Percentiles rank a stretch among this genome's conserved stretches.
Conservation (phyloP, 30 jellyfish, hydroid and myxozoan species). For the Haliclystus octoradiatus region DNA sequence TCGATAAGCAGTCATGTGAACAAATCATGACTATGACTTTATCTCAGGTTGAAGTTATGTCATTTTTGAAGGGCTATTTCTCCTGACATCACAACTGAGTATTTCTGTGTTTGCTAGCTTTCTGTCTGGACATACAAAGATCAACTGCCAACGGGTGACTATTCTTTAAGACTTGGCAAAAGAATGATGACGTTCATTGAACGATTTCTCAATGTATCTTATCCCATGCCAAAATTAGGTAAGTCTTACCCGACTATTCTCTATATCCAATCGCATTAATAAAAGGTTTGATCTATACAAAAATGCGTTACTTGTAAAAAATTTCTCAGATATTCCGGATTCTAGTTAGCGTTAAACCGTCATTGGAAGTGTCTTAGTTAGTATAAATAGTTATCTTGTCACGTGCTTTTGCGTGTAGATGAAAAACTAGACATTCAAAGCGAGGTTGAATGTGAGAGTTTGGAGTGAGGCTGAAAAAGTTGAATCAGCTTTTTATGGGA, state of each 20-base stretch:
- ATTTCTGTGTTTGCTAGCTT: conserved; percentile 21
- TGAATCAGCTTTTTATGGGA: too few relatives aligned
- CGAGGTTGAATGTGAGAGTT: too few relatives aligned
- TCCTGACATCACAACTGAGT: neutral
- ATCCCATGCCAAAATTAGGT: conserved; percentile 94
- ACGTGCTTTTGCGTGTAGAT: too few relatives aligned
- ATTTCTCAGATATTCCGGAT: neutral
- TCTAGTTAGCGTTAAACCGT: too few relatives aligned
- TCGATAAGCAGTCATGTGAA: too few relatives aligned
- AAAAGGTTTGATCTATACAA: neutral
- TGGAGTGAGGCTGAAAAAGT: too few relatives aligned
- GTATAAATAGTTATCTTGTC: too few relatives aligned
- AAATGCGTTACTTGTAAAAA: neutral
- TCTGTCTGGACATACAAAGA: conserved; percentile 70
- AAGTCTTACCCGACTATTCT: neutral
- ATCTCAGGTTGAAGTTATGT: too few relatives aligned
- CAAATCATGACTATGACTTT: too few relatives aligned
- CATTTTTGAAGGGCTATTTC: too few relatives aligned
- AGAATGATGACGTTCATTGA: conserved; percentile 67
- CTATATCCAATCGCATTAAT: neutral
- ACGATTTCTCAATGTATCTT: conserved; percentile 40
- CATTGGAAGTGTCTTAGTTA: too few relatives aligned
- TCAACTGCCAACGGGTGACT: conserved; percentile 42
- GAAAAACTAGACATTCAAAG: too few relatives aligned
- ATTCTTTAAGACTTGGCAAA: conserved; percentile 41